A percentile compares a stretch with the other conserved stretches of the same genome.
Conservation (phyloP, 1,140 invertebrate genomes). For the Aricia agestis region DNA sequence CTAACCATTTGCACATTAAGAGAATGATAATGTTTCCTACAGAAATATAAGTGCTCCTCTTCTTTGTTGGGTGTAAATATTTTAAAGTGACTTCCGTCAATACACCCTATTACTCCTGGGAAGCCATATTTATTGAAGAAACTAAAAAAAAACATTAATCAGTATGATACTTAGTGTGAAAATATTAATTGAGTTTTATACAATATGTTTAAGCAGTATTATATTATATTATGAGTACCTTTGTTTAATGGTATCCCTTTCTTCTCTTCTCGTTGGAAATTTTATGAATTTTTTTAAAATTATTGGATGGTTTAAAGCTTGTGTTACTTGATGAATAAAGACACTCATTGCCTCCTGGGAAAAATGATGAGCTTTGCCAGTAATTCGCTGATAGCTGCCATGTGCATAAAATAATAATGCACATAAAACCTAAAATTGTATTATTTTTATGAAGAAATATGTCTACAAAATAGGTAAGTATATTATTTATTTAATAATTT, state of each 20-base stretch:
- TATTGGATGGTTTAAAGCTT: slow-evolving; percentile 17
- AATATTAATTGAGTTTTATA: slow-evolving; percentile 2
- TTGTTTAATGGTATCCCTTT: slow-evolving; percentile 24
- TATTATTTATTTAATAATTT: no score
- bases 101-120: slow-evolving; percentile 18
- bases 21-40: slow-evolving; percentile 27
- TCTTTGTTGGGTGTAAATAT: slow-evolving; percentile 4
- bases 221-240: slow-evolving; percentile 1
- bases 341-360: slow-evolving; percentile 19
- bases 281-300: slow-evolving; percentile 23
- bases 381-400: slow-evolving; percentile 6
- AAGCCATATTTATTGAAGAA: slow-evolving; percentile 19
- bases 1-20: slow-evolving; percentile 27
- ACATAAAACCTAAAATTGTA: slow-evolving; percentile 11
- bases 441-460: not conserved
- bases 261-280: slow-evolving; percentile 23
- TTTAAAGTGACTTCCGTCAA: slow-evolving; percentile 14
- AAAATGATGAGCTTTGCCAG: slow-evolving; percentile 13
- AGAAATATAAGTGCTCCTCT: slow-evolving; percentile 14
- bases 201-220: not conserved
- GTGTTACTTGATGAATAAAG: slow-evolving; percentile 18
- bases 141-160: slow-evolving; percentile 5
- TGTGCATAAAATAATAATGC: slow-evolving; percentile 15
- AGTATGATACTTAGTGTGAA: no score
- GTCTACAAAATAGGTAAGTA: not conserved